Evolutionary conservation across 2,113 vertebrate species (phyloP).

Genomic region (Toxotes chatareus): DNA sequence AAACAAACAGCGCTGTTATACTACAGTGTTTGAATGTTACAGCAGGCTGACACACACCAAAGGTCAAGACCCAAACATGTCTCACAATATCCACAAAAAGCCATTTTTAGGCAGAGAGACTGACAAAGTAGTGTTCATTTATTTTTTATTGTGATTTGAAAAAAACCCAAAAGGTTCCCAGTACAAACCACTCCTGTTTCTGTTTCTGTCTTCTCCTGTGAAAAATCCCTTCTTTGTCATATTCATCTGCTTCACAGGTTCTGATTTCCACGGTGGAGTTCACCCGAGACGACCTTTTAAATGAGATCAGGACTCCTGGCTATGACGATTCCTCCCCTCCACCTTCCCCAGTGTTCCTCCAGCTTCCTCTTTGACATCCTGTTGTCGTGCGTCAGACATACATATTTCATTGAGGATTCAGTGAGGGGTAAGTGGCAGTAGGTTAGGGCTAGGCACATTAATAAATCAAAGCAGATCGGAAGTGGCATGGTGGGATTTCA

Average conservation of each 20-base stretch:
- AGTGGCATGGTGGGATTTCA: conserved; percentile 23
- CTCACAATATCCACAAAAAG: background rate
- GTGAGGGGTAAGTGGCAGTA: conserved; percentile 53
- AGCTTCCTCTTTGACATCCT: conserved; percentile 66
- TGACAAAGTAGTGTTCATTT: background rate
- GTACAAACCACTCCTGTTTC: background rate
- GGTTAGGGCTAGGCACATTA: conserved; percentile 58
- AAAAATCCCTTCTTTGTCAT: background rate
- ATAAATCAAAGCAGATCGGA: conserved; percentile 66
- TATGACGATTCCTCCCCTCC: conserved; percentile 13
- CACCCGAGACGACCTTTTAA: conserved; percentile 37
- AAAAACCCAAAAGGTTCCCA: background rate
- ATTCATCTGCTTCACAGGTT: conserved; percentile 4
- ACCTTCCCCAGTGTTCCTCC: conserved; percentile 27
- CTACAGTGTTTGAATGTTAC: background rate
- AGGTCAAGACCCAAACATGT: background rate
- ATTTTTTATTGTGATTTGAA: background rate
- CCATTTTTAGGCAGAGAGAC: background rate
- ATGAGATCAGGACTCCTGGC: conserved; percentile 46
- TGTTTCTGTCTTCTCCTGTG: background rate
- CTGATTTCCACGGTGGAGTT: conserved; percentile 16
- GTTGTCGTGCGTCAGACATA: conserved; percentile 63
- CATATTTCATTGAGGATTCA: conserved; percentile 71
- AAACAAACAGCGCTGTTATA: background rate
- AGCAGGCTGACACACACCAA: background rate